Evolutionary conservation across 92 coral and sea anemone species (phyloP), one percentile per base, ranked within the genome.

Genomic region (Palythoa grandiflora): DNA sequence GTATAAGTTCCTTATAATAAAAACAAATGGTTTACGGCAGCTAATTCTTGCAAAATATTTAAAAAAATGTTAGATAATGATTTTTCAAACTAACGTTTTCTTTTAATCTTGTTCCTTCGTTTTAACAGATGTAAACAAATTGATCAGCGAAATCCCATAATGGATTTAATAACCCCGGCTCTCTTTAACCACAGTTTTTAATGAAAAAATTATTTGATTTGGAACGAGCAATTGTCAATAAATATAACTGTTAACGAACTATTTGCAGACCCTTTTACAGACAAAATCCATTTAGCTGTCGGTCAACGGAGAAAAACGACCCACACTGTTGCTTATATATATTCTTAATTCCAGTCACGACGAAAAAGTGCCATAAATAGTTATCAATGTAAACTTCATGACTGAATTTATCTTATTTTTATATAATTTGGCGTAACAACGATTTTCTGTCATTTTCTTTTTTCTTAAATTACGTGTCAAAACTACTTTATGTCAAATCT

Each of bases 61-160:
- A 65, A 65, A 13, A 13, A 3, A 5, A 10, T 13, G 50, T 44
- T 44, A 44, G 5, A 44, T 59, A 17, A 59, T 14, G 19, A 13
- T 65, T 65, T 5, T 17, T 65, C 36, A 17, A 57, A 5, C 3
- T 57, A 12, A 57, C 14, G 14, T 57, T 13, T 3, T 3, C 14
- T 11, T 59, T 59, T 59, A 13, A 5, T 17, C 3, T 17, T 10
- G 16, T 59, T 17, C 37, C 37, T 2, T 38, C 15, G 13, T 73
- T 40, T 40, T 38, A 2, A 28, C 4, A 51, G 59, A 52, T 68
- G 53, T 35, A 52, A 77, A 28, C 48, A 75, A 65, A 4, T 0
- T 17, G 47, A 52, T 52, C 44, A 77, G 10, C 36, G 4, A 57
- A 61, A 80, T 60, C 85, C 53, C 73, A 54, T 63, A 81, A 81